Evolutionary conservation across 1,140 invertebrate species (phyloP).

Genomic region (Hyles vespertilio): DNA sequence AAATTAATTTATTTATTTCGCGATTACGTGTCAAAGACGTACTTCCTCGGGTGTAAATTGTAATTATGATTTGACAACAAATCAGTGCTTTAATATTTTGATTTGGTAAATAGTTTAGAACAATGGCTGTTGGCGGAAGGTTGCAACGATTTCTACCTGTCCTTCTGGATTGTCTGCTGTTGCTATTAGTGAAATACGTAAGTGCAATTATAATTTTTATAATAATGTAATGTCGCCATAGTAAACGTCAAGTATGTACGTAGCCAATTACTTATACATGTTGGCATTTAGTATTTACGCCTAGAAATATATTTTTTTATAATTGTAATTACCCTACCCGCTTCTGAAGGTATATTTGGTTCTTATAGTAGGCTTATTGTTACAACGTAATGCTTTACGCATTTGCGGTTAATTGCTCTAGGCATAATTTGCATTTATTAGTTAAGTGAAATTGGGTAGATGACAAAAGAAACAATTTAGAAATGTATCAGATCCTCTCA

Average conservation of each 20-base stretch:
- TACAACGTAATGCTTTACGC: too few species aligned
- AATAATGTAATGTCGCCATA: not conserved
- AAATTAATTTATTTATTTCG: not conserved
- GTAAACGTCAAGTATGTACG: constrained; percentile 2
- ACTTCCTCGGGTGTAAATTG: not conserved
- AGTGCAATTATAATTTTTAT: constrained; percentile 12
- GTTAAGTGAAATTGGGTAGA: too few species aligned
- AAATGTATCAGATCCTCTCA: too few species aligned
- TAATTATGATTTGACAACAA: constrained; percentile 6
- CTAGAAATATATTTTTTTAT: too few species aligned
- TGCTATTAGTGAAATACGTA: constrained; percentile 23
- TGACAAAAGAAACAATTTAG: too few species aligned
- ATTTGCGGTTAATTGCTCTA: too few species aligned
- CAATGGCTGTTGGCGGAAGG: constrained; percentile 17
- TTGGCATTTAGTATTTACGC: too few species aligned
- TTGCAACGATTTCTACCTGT: constrained; percentile 17
- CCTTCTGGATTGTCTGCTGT: constrained; percentile 20
- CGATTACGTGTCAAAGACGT: constrained; percentile 1
- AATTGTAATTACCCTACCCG: too few species aligned
- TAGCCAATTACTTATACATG: too few species aligned
- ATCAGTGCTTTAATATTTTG: not conserved
- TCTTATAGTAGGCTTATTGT: too few species aligned
- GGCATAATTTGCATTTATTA: too few species aligned
- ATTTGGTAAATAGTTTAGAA: constrained; percentile 15
- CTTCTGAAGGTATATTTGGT: too few species aligned